Conservation (phyloP, 2,797 vertebrate genomes). For the Esox masquinongy region DNA sequence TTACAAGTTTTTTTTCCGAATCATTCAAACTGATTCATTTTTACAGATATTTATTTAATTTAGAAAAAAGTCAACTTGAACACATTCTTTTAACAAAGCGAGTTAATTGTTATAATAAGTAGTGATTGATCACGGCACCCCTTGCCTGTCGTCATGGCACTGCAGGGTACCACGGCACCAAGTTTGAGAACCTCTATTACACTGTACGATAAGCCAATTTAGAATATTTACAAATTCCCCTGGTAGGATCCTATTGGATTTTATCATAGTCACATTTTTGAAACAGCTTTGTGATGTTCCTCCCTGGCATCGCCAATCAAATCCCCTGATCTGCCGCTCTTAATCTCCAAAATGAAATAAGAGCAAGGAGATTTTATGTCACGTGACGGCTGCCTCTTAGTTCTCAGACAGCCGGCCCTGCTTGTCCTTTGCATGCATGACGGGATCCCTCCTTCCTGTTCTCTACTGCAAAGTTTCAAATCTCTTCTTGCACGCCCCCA, state of each 20-base stretch:
- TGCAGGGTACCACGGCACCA: no score
- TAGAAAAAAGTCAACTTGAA: no score
- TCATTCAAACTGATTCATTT: no score
- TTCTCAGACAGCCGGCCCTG: slow-evolving; percentile 48
- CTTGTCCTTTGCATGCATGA: slow-evolving; percentile 42
- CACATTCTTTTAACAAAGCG: no score
- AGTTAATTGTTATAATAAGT: no score
- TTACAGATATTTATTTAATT: no score
- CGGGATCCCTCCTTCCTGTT: slow-evolving; percentile 22
- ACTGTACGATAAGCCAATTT: slow-evolving; percentile 53
- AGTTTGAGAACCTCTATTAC: no score
- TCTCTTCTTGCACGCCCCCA: no score
- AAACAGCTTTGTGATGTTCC: slow-evolving; percentile 68
- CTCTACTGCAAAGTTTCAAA: background rate
- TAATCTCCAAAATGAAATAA: slow-evolving; percentile 77
- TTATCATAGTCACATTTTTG: slow-evolving; percentile 63
- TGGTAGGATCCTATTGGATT: slow-evolving; percentile 57
- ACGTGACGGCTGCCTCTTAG: slow-evolving; percentile 64
- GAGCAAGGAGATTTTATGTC: slow-evolving; percentile 72
- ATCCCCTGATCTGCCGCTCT: slow-evolving; percentile 72
- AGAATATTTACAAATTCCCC: slow-evolving; percentile 45
- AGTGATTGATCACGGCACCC: no score
- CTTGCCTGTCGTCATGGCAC: no score
- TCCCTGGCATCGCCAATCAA: slow-evolving; percentile 60
- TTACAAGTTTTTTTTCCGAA: no score